phyloP scores from a whole-genome alignment of 2,113 vertebrate species.

The Zootoca vivipara region DNA sequence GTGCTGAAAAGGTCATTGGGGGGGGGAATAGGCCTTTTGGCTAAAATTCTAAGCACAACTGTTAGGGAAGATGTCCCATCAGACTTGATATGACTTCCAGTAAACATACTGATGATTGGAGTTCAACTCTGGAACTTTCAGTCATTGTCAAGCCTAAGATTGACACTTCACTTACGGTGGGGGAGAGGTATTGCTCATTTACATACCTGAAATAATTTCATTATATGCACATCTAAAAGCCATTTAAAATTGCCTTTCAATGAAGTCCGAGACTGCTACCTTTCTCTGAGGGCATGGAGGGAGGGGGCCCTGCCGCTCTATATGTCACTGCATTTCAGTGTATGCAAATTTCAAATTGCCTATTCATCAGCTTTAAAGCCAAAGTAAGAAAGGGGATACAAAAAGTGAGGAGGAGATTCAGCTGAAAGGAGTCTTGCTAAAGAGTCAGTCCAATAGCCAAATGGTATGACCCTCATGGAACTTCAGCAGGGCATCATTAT shows the following conservation, averaged over 20 bases:
- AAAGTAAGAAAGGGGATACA: neutral
- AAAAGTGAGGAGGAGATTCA: neutral
- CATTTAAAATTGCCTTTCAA: conserved; percentile 26
- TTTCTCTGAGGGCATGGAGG: neutral
- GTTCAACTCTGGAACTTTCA: neutral
- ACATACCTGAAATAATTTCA: conserved; percentile 28
- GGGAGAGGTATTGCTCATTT: conserved; percentile 9
- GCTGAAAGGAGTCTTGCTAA: neutral
- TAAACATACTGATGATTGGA: neutral
- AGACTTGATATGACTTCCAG: neutral
- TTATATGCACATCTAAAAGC: conserved; percentile 23
- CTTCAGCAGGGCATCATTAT: conserved; percentile 1
- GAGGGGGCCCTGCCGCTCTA: neutral
- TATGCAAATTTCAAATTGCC: conserved; percentile 18
- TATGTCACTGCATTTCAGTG: neutral
- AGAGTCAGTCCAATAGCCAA: neutral
- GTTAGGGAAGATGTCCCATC: neutral
- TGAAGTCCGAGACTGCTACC: conserved; percentile 4
- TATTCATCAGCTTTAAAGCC: conserved; percentile 16
- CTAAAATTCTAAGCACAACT: neutral
- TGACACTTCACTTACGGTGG: neutral
- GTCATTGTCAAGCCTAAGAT: neutral
- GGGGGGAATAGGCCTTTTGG: neutral
- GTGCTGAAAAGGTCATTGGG: neutral
- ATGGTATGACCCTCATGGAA: neutral